Evolutionary conservation across 2,113 vertebrate genomes (phyloP), one percentile per base, ranked within the genome.

Genomic region (Xiphias gladius): DNA sequence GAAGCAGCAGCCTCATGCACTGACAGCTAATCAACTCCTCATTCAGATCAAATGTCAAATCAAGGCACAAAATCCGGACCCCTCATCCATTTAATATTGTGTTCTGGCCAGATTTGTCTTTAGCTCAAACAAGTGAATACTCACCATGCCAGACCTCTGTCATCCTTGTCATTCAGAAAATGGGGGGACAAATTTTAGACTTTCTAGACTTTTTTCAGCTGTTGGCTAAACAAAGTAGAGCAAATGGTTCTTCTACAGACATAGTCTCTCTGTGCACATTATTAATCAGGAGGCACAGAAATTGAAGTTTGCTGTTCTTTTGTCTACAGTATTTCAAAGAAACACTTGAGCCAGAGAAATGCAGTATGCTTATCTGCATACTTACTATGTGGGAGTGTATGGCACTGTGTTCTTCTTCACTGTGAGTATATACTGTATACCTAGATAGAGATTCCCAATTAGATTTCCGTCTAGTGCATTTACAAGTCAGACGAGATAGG

Each of bases 21-120:
- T 54, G 81, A 86, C 72, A 82, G 79, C 79, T 86, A 89, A 91
- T 94, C 89, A 92, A 84, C 79, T 88, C 65, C 71, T 90, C 85
- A 79, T 87, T 86, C 85, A 80, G 85, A 90, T 81, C 83, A 89
- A 92, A 90, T 82, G 88, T 89, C 91, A 93, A 85, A 91, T 92
- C 65, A 77, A 67, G 83, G 64, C 72, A 22, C 67, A 46, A 37
- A 73, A 87, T 87, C 76, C 5, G 20, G 64, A 24, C 75, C 81
- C 28, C 78, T 86, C 73, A 68, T 83, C 71, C 62, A 78, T 91
- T 89, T 92, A 87, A 91, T 92, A 91, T 87, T 66, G 16, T 65
- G 76, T 73, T 85, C 86, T 43, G 48, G 73, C 48, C 76, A 86
- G 86, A 88, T 88, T 90, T 86, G 72, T 91, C 85, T 88, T 75